Conservation (phyloP, 2,888 invertebrate species). For the Hoplodrina blanda region DNA sequence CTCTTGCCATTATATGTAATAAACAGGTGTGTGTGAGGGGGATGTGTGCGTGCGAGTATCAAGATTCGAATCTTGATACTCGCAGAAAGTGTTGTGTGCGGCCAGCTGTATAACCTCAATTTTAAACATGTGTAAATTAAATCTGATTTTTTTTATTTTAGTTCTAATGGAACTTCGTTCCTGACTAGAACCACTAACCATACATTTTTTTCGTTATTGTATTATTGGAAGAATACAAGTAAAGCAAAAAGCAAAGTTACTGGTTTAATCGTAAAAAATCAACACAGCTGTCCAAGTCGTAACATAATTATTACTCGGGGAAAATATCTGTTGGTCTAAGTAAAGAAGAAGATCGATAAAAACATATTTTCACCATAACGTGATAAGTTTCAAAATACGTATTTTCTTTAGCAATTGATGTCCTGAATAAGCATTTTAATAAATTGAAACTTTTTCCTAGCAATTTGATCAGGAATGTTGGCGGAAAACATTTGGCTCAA, state of each 20-base stretch:
- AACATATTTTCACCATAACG: constrained; percentile 1
- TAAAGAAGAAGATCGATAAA: constrained; percentile 3
- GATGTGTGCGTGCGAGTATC: too few species aligned
- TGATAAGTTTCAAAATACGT: constrained; percentile 23
- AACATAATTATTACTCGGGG: neutral
- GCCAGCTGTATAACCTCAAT: too few species aligned
- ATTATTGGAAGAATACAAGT: neutral
- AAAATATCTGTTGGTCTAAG: neutral
- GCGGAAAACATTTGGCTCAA: constrained; percentile 58
- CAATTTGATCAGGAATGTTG: constrained; percentile 56
- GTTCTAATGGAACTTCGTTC: too few species aligned
- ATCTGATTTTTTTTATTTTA: too few species aligned
- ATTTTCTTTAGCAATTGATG: constrained; percentile 30
- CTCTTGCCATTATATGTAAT: too few species aligned
- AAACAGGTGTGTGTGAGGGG: too few species aligned
- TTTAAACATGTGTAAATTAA: too few species aligned
- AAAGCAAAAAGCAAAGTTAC: too few species aligned
- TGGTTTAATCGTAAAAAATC: too few species aligned
- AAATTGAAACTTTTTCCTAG: constrained; percentile 57
- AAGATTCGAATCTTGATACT: too few species aligned
- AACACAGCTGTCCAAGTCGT: neutral
- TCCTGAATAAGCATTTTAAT: constrained; percentile 51
- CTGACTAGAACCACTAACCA: too few species aligned
- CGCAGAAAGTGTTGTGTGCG: too few species aligned
- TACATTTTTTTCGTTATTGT: neutral